Conservation (phyloP, 2,888 invertebrate genomes). For the Cecidostiba fungosa region DNA sequence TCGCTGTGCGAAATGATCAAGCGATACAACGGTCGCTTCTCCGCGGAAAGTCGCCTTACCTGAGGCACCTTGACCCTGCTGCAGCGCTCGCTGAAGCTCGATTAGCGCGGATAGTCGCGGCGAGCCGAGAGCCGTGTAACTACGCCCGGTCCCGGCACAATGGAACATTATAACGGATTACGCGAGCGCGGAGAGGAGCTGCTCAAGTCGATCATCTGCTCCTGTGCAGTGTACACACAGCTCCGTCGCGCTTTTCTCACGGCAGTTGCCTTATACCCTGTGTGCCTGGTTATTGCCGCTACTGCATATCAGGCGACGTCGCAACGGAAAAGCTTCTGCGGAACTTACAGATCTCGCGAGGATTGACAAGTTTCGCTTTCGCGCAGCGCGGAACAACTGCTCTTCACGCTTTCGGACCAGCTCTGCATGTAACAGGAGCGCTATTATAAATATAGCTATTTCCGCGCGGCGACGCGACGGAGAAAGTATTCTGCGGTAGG, state of each 20-base stretch:
- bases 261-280: neutral
- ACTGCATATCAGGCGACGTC: no score
- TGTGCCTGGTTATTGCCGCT: neutral
- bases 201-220: constrained; percentile 52
- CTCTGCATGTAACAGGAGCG: neutral
- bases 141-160: constrained; percentile 65
- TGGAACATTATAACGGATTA: constrained; percentile 73
- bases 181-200: constrained; percentile 62
- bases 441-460: neutral
- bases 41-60: no score
- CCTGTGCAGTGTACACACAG: constrained; percentile 7
- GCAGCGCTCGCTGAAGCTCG: neutral
- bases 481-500: neutral
- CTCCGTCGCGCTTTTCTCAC: neutral
- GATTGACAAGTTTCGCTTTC: neutral
- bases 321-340: neutral
- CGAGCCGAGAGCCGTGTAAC: neutral
- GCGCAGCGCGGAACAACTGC: neutral
- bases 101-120: neutral
- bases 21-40: neutral
- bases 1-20: neutral
- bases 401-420: neutral
- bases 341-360: neutral
- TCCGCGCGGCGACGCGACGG: neutral
- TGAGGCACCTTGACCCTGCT: neutral